Conservation (phyloP, 37 sponge, comb jelly and placozoan species). For the Beroe forskalii region DNA sequence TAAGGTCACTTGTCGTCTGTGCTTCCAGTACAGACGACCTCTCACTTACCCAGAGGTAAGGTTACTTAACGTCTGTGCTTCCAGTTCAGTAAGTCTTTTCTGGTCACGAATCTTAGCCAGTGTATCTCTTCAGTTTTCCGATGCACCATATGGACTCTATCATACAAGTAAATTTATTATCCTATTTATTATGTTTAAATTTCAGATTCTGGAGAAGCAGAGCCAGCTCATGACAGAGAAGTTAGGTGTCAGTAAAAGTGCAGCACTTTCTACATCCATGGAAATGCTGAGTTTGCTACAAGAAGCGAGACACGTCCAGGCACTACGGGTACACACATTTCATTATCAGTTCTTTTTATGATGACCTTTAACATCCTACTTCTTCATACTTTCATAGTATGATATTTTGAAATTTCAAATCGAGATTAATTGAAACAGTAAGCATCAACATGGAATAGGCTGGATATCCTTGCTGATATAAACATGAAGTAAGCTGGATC, state of each 20-base stretch:
- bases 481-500: no score
- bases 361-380: not conserved
- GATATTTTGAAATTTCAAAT: not conserved
- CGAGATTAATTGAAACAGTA: not conserved
- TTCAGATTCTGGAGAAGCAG: conserved; percentile 33
- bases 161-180: no score
- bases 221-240: not conserved
- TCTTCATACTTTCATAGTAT: not conserved
- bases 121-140: no score
- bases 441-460: not conserved
- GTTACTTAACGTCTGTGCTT: no score
- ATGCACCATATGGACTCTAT: no score
- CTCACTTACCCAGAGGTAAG: not conserved
- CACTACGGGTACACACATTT: not conserved
- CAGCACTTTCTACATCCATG: not conserved
- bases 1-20: no score
- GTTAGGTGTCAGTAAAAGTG: not conserved
- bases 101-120: no score
- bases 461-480: no score
- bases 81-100: no score
- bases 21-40: not conserved
- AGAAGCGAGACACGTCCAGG: conserved; percentile 1
- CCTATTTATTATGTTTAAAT: no score
- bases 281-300: conserved; percentile 37
- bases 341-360: not conserved